phyloP scores from a whole-genome alignment of 23 tunicate species.

The Diplosoma virens region DNA sequence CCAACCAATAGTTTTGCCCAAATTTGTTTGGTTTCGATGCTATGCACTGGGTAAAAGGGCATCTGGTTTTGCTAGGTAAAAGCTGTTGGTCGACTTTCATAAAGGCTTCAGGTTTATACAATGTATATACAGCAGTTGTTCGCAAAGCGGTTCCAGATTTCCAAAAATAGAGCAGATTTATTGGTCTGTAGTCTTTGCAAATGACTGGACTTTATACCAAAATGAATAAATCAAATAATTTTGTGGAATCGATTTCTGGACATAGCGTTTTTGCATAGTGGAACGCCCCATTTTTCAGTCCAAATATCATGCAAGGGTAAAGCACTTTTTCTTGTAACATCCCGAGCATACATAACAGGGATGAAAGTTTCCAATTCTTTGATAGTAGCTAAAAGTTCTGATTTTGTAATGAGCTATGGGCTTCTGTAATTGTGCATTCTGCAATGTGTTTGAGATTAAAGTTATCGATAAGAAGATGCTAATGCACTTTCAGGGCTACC shows the following conservation, averaged over 20 bases:
- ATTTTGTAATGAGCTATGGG: not conserved
- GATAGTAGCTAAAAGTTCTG: not conserved
- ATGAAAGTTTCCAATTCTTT: not conserved
- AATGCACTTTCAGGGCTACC: slow-evolving; percentile 21
- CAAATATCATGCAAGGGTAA: slow-evolving; percentile 11
- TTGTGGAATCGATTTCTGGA: slow-evolving; percentile 1
- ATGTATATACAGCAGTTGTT: not conserved
- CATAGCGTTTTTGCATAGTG: slow-evolving; percentile 3
- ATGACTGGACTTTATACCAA: too few relatives aligned
- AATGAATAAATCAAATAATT: too few relatives aligned
- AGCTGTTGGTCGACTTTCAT: slow-evolving; percentile 1
- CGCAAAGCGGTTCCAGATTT: too few relatives aligned
- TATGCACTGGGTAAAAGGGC: too few relatives aligned
- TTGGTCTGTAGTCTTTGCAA: too few relatives aligned
- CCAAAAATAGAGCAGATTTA: too few relatives aligned
- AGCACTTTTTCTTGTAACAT: not conserved
- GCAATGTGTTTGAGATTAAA: slow-evolving; percentile 14
- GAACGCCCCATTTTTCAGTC: slow-evolving; percentile 5
- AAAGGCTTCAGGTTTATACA: slow-evolving; percentile 5
- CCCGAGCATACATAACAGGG: not conserved
- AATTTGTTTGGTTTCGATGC: not conserved
- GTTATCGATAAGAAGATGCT: slow-evolving; percentile 6
- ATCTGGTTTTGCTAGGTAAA: slow-evolving; percentile 2
- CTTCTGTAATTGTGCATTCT: slow-evolving; percentile 11
- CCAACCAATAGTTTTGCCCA: slow-evolving; percentile 19